A percentile compares a stretch with the other conserved stretches of the same genome.
Evolutionary conservation across 2,888 invertebrate species (phyloP).

Genomic region (Troides oblongomaculatus): DNA sequence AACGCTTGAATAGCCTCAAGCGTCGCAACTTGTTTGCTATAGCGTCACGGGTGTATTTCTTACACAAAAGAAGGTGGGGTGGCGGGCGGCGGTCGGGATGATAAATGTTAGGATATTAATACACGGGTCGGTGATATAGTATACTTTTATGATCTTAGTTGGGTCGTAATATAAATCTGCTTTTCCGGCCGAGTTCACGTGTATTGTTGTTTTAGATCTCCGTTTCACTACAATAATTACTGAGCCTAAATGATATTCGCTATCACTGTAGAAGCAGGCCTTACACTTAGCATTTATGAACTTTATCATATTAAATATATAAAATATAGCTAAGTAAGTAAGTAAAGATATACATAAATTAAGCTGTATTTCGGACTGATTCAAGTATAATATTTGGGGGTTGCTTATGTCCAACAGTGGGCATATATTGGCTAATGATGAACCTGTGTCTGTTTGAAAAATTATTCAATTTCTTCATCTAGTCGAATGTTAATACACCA

Average conservation of each 20-base stretch:
- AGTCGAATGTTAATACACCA: no score
- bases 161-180: conserved; percentile 76
- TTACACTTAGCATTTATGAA: conserved; percentile 1
- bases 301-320: no score
- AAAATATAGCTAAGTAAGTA: no score
- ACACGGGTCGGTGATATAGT: conserved; percentile 66
- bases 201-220: conserved; percentile 55
- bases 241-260: conserved; percentile 15
- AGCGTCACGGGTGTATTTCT: conserved; percentile 72
- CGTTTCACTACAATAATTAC: conserved; percentile 35
- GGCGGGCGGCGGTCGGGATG: conserved; percentile 61
- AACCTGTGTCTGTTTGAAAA: no score
- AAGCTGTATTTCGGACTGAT: no score
- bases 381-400: no score
- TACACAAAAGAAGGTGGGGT: conserved; percentile 68
- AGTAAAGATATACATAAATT: no score
- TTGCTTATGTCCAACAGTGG: no score
- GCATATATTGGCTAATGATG: no score
- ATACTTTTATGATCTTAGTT: conserved; percentile 80
- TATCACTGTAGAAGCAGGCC: conserved; percentile 22
- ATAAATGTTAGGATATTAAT: conserved; percentile 77
- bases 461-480: no score
- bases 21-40: conserved; percentile 72
- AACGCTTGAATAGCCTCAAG: conserved; percentile 73
- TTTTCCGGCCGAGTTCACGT: conserved; percentile 61